Base-by-base conservation (phyloP, 2,113 vertebrate species). In the Rhynchopsitta pachyrhyncha region DNA sequence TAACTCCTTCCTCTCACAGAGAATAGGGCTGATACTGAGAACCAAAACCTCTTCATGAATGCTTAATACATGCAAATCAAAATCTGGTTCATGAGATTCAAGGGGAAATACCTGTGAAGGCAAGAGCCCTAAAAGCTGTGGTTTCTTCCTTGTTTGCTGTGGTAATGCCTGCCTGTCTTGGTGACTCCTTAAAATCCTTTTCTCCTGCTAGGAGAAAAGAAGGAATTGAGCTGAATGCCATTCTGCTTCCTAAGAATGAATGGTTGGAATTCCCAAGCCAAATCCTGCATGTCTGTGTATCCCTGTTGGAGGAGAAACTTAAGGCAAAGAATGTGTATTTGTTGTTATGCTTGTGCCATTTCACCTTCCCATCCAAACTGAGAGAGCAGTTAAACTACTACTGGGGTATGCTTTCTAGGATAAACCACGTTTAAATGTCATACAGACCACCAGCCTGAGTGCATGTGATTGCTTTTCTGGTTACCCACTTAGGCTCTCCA, bases 401-500 rank as follows among this genome's bases (percentile, higher is more conserved):
- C 29, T 41, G 31, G 25, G 23, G 50, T 13, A 3, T 17, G 4
- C 37, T 77, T 92, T 49, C 18, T 69, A 16, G 55, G 29, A 57
- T 57, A 33, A 93, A 10, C 28, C 46, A 27, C 10, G 4, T 69
- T 63, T 89, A 49, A 9, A 42, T 31, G 46, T 57, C 42, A 12
- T 9, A 0, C 6, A 18, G 22, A 33, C 67, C 35, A 37, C 11
- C 18, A 46, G 57, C 35, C 57, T 28, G 22, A 49, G 44, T 37
- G 62, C 59, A 46, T 24, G 41, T 28, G n/a, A 52, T 60, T 88
- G 28, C 9, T 92, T 74, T 87, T 93, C 78, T 91, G n/a, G 23
- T 82, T 84, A 46, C 27, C 25, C 71, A 28, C 71, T 17, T 59
- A 98, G 98, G 97, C 98, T 93, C 97, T 98, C 91, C 95, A 92